Evolutionary conservation across 2,113 vertebrate genomes (phyloP).

Genomic region (Phalacrocorax pelagicus): DNA sequence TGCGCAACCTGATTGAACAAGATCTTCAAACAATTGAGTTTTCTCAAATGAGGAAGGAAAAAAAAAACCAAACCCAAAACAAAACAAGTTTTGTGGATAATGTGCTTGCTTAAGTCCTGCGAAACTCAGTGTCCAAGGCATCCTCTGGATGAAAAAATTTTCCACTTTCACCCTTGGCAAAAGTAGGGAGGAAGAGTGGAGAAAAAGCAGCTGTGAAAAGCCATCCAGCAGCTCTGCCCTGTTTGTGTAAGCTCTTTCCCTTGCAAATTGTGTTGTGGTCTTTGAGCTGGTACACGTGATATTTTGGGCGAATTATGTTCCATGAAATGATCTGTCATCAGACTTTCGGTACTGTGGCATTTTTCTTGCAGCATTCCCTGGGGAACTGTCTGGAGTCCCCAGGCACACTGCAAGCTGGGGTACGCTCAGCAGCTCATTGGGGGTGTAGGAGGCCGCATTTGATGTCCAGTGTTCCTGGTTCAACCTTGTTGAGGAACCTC

Average conservation of each 20-base stretch:
- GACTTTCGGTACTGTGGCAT: accelerated
- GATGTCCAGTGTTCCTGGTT: neutral
- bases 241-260: neutral
- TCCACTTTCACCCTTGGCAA: neutral
- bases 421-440: neutral
- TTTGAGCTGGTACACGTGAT: neutral
- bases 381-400: neutral
- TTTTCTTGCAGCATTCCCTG: neutral
- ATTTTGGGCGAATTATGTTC: neutral
- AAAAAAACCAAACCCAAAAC: accelerated
- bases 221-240: neutral
- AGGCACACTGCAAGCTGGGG: neutral
- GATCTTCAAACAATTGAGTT: neutral
- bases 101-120: neutral
- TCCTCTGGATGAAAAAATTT: neutral
- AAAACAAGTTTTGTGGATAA: neutral
- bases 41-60: neutral
- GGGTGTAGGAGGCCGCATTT: neutral
- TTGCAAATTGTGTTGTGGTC: neutral
- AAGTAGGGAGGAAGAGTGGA: neutral
- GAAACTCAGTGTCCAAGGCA: neutral
- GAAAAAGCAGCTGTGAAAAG: neutral
- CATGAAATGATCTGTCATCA: neutral
- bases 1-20: neutral
- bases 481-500: neutral